Percentiles rank a stretch among this genome's conserved stretches.
Conservation (phyloP, 2,113 vertebrate genomes). For the Tachycineta bicolor region DNA sequence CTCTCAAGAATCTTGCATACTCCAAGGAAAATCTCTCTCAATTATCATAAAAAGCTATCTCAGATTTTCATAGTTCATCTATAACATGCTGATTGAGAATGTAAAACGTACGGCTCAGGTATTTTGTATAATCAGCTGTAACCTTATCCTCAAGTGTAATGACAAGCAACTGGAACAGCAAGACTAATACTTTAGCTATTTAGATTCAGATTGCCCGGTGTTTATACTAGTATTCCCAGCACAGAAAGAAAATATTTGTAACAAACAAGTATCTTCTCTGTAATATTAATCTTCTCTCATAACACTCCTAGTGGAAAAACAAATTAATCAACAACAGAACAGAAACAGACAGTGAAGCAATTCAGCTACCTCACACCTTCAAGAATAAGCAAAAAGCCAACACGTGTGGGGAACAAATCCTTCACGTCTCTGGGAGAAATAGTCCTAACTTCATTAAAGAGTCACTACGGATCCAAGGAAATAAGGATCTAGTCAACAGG, state of each 20-base stretch:
- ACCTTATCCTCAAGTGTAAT: constrained; percentile 68
- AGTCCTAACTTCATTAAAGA: not conserved
- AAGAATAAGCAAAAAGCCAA: not conserved
- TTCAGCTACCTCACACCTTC: not conserved
- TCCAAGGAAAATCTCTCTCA: constrained; percentile 77
- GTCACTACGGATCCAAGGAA: not conserved
- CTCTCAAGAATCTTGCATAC: constrained; percentile 68
- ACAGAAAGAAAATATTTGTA: constrained; percentile 67
- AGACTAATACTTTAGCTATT: constrained; percentile 69
- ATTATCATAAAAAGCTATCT: constrained; percentile 78
- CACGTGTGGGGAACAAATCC: not conserved
- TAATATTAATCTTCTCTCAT: constrained; percentile 58
- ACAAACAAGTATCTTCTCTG: constrained; percentile 65
- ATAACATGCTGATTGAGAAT: constrained; percentile 73
- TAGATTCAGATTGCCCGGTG: constrained; percentile 69
- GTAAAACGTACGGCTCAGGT: constrained; percentile 70
- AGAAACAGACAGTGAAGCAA: not conserved
- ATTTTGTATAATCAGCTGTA: constrained; percentile 70
- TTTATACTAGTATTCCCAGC: constrained; percentile 68
- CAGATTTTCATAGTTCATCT: constrained; percentile 77
- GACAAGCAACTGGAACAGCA: constrained; percentile 63
- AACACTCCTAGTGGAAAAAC: constrained; percentile 38
- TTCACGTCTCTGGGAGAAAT: not conserved
- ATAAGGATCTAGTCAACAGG: not conserved
- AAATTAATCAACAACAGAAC: constrained; percentile 53